Percentiles rank a stretch among this genome's conserved stretches.
phyloP scores from a whole-genome alignment of 2,113 vertebrate genomes.

The Pongo abelii region DNA sequence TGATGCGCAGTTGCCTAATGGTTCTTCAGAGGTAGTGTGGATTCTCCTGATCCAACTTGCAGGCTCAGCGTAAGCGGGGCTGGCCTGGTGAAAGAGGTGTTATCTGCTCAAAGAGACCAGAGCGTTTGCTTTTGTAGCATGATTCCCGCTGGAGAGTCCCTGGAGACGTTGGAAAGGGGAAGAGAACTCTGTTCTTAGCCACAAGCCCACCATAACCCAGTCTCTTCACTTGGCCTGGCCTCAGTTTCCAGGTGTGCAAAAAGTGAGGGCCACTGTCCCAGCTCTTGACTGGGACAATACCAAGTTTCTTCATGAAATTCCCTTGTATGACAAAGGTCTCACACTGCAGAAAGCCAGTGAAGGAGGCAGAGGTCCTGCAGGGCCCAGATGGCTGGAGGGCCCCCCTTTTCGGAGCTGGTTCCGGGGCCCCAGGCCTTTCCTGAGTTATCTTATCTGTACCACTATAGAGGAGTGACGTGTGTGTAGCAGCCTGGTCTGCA shows the following conservation, averaged over 20 bases:
- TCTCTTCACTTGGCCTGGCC: neutral
- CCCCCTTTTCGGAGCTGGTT: fast-evolving
- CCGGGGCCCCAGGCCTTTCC: neutral
- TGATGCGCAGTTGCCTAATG: fast-evolving
- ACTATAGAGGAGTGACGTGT: neutral
- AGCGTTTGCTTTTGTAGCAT: fast-evolving
- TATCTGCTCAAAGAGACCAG: neutral
- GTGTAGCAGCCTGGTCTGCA: no score
- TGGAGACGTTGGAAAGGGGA: fast-evolving
- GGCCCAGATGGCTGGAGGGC: neutral
- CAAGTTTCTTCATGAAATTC: neutral
- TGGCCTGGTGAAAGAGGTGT: neutral
- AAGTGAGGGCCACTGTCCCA: no score
- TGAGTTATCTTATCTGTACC: neutral
- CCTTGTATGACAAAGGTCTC: neutral
- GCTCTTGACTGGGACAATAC: neutral
- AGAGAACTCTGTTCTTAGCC: neutral
- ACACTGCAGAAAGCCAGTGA: neutral
- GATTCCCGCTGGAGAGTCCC: fast-evolving
- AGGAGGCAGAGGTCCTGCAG: neutral
- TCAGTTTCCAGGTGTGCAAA: neutral
- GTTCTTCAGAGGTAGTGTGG: neutral
- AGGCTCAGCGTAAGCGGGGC: neutral
- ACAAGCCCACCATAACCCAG: fast-evolving
- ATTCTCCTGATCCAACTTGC: fast-evolving